Conservation (phyloP, 1,140 invertebrate genomes). For the Lycorma delicatula region DNA sequence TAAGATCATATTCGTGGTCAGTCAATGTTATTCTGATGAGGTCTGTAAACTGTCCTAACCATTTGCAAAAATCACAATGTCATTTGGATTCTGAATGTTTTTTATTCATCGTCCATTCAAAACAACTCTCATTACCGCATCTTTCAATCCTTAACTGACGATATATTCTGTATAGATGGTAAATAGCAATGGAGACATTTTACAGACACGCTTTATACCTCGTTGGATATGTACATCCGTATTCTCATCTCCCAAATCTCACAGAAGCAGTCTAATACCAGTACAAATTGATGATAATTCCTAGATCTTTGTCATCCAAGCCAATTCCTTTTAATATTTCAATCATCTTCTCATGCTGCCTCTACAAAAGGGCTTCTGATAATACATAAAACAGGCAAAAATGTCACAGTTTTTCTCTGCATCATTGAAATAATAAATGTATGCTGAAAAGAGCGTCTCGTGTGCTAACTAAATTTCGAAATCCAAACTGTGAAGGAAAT, state of each 20-base stretch:
- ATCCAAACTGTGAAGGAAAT: conserved; percentile 23
- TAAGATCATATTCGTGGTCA: too few relatives aligned
- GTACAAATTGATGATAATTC: conserved; percentile 21
- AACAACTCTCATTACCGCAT: neutral
- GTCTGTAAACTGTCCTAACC: too few relatives aligned
- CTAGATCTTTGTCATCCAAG: conserved; percentile 18
- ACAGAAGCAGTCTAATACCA: conserved; percentile 16
- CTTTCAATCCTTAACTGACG: conserved; percentile 14
- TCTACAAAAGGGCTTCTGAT: conserved; percentile 23
- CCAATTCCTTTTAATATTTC: conserved; percentile 17
- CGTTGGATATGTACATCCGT: too few relatives aligned
- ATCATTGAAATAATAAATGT: conserved; percentile 23
- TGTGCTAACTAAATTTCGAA: conserved; percentile 24
- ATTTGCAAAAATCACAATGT: too few relatives aligned
- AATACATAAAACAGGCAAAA: conserved; percentile 26
- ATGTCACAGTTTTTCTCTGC: conserved; percentile 20
- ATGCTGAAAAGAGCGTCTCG: conserved; percentile 26
- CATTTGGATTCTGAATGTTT: conserved; percentile 3
- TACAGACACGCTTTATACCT: conserved; percentile 21
- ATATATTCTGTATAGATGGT: conserved; percentile 29
- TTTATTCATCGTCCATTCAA: conserved; percentile 13
- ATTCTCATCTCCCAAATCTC: conserved; percentile 8
- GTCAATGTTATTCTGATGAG: too few relatives aligned
- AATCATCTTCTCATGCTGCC: conserved; percentile 18
- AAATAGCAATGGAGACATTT: conserved; percentile 33